phyloP scores from a whole-genome alignment of 2,797 vertebrate genomes.

The Enteromius anoplus region DNA sequence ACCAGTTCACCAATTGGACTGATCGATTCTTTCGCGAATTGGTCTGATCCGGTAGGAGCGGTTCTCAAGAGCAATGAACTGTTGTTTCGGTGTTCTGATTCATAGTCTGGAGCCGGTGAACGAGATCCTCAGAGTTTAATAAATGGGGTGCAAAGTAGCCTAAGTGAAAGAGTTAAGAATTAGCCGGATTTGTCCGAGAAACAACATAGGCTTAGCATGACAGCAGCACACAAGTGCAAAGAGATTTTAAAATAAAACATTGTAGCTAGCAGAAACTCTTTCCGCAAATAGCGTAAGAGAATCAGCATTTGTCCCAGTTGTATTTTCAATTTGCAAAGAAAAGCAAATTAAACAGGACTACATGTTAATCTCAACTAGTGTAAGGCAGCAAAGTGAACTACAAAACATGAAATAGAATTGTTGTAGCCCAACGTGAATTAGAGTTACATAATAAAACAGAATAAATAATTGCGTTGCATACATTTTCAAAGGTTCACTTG shows the following conservation, averaged over 20 bases:
- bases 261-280: not conserved
- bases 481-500: not conserved
- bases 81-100: not conserved
- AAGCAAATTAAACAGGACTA: not conserved
- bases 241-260: not conserved
- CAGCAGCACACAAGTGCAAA: not conserved
- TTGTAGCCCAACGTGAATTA: not conserved
- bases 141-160: not conserved
- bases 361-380: not conserved
- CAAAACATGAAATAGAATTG: not conserved
- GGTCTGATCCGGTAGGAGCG: not conserved
- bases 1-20: not conserved
- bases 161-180: not conserved
- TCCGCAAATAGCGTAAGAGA: not conserved
- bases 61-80: not conserved
- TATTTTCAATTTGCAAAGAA: not conserved
- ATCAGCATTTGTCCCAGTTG: not conserved
- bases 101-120: not conserved
- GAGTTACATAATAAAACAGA: not conserved
- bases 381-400: too few relatives aligned
- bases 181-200: not conserved
- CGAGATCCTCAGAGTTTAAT: not conserved
- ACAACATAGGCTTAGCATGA: not conserved
- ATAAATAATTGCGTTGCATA: not conserved
- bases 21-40: conserved; percentile 4